Evolutionary conservation across 2,113 vertebrate species (phyloP).

Genomic region (Heteronetta atricapilla): DNA sequence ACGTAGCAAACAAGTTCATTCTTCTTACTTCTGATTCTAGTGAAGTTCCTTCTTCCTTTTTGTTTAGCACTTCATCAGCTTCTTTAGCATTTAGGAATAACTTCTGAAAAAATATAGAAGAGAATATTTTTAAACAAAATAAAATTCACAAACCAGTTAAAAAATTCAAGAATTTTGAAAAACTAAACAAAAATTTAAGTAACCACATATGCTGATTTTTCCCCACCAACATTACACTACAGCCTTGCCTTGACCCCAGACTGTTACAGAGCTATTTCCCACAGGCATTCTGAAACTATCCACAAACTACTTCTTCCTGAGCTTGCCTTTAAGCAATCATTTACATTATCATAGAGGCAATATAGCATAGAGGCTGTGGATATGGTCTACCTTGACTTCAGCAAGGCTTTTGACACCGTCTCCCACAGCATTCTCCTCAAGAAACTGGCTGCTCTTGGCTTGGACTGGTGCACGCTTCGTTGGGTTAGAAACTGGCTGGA

Average conservation of each 20-base stretch:
- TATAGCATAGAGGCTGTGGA: too few relatives aligned
- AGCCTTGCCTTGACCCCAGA: neutral
- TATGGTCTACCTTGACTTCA: too few relatives aligned
- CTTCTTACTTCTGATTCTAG: slow-evolving; percentile 74
- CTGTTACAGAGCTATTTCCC: neutral
- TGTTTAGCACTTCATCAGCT: slow-evolving; percentile 23
- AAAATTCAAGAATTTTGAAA: neutral
- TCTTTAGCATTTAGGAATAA: slow-evolving; percentile 32
- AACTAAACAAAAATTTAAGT: neutral
- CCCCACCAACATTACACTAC: neutral
- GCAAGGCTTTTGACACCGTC: too few relatives aligned
- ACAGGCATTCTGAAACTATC: neutral
- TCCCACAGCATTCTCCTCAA: too few relatives aligned
- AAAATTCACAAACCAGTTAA: neutral
- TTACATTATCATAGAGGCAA: neutral
- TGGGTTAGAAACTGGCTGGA: too few relatives aligned
- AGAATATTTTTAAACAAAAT: neutral
- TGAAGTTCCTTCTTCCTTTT: slow-evolving; percentile 20
- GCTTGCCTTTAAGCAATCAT: neutral
- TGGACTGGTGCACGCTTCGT: too few relatives aligned
- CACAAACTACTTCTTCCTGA: neutral
- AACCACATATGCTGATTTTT: neutral
- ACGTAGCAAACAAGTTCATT: neutral
- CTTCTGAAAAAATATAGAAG: slow-evolving; percentile 53
- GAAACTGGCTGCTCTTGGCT: too few relatives aligned